These are phyloP conservation scores for Aulostomus chinensis DNA, from an alignment of 2,797 vertebrate species.

Conservation along the genomic window DNA sequence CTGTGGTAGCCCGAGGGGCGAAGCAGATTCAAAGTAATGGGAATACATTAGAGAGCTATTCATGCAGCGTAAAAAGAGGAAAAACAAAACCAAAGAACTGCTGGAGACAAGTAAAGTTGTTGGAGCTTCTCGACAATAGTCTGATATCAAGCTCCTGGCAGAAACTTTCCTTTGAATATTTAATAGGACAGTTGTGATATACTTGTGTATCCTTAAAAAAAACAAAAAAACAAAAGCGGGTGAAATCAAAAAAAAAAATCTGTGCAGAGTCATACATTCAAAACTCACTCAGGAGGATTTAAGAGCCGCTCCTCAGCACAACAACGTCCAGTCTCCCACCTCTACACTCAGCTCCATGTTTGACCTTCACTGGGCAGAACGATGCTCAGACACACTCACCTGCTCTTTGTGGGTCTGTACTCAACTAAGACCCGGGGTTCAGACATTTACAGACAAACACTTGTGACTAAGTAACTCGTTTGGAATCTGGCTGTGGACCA, in stretches of 20 bases:
- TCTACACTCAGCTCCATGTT: too few species aligned
- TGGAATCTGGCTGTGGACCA: too few species aligned
- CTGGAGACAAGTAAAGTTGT: conserved; percentile 67
- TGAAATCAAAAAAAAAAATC: conserved; percentile 46
- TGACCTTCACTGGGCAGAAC: too few species aligned
- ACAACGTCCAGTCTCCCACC: background rate
- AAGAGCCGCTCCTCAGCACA: conserved; percentile 18
- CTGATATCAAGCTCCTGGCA: conserved; percentile 65
- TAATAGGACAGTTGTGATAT: conserved; percentile 57
- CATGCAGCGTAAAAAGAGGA: conserved; percentile 69
- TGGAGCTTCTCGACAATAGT: conserved; percentile 57
- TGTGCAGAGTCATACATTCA: conserved; percentile 27
- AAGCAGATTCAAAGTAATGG: conserved; percentile 78
- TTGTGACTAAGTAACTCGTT: too few species aligned
- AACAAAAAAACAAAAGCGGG: conserved; percentile 27
- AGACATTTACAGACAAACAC: too few species aligned
- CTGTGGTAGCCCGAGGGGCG: conserved; percentile 68
- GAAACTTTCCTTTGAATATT: conserved; percentile 74
- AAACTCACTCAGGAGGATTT: conserved; percentile 24
- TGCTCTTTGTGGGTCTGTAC: too few species aligned
- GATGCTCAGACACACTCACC: too few species aligned
- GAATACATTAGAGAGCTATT: conserved; percentile 80
- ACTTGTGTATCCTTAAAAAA: conserved; percentile 31
- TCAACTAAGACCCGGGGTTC: too few species aligned
- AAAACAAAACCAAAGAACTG: conserved; percentile 75